phyloP scores from a whole-genome alignment of 2,113 vertebrate genomes.

The Deroptyus accipitrinus region DNA sequence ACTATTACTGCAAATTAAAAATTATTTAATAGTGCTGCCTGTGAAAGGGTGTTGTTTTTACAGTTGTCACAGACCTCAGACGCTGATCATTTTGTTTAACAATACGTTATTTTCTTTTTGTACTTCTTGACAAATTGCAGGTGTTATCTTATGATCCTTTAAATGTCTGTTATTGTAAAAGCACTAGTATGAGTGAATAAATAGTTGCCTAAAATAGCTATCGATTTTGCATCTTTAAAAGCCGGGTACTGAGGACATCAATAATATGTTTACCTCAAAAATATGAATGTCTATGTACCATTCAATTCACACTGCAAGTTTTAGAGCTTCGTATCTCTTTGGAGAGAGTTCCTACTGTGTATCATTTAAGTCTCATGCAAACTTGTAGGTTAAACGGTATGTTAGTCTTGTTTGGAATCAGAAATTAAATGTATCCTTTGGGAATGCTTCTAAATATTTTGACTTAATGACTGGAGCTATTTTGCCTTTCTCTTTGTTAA shows the following conservation, averaged over 20 bases:
- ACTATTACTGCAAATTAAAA: constrained; percentile 39
- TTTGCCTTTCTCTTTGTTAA: neutral
- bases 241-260: neutral
- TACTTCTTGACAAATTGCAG: neutral
- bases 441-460: neutral
- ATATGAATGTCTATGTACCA: neutral
- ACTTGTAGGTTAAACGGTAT: neutral
- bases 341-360: neutral
- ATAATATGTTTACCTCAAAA: neutral
- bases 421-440: neutral
- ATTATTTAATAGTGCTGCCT: constrained; percentile 23
- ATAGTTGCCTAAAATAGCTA: neutral
- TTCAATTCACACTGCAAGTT: neutral
- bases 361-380: neutral
- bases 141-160: neutral
- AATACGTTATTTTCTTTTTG: neutral
- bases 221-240: constrained; percentile 44
- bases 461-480: neutral
- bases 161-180: constrained; percentile 23
- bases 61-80: constrained; percentile 31
- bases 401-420: neutral
- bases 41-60: constrained; percentile 13
- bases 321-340: neutral
- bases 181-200: constrained; percentile 7
- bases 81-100: constrained; percentile 17